Percentiles rank a stretch among this genome's conserved stretches.
These are phyloP conservation scores for Acronicta psi DNA, from an alignment of 2,888 invertebrate species.

Conservation along the genomic window DNA sequence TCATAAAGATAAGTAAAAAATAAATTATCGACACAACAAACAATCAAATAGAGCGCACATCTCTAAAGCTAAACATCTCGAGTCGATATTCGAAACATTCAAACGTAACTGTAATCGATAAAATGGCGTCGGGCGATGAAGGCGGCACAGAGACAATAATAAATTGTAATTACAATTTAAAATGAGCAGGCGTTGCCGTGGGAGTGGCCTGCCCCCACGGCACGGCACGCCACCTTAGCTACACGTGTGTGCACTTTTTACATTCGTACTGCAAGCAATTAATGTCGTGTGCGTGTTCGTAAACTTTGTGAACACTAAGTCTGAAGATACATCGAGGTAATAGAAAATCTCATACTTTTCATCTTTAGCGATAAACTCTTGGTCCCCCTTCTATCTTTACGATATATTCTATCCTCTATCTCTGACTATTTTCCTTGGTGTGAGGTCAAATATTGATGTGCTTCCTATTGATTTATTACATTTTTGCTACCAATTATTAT, in stretches of 20 bases:
- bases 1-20: no score
- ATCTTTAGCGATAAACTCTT: neutral
- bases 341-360: conserved; percentile 25
- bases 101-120: conserved; percentile 78
- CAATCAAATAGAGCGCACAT: conserved; percentile 8
- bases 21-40: neutral
- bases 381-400: no score
- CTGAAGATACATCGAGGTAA: conserved; percentile 30
- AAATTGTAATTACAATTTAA: conserved; percentile 89
- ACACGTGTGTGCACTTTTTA: conserved; percentile 83
- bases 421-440: neutral
- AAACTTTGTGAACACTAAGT: conserved; percentile 55
- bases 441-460: neutral
- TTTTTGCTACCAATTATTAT: no score
- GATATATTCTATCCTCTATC: no score
- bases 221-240: conserved; percentile 74
- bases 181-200: conserved; percentile 88
- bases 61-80: conserved; percentile 23
- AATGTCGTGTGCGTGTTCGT: conserved; percentile 65
- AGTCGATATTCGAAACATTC: conserved; percentile 52
- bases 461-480: neutral
- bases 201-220: conserved; percentile 82
- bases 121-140: conserved; percentile 85
- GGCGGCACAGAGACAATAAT: conserved; percentile 89
- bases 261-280: conserved; percentile 75